Percentiles rank a stretch among this genome's conserved stretches.
Conservation (phyloP, 2,888 invertebrate genomes). For the Cryptus viduatorius region DNA sequence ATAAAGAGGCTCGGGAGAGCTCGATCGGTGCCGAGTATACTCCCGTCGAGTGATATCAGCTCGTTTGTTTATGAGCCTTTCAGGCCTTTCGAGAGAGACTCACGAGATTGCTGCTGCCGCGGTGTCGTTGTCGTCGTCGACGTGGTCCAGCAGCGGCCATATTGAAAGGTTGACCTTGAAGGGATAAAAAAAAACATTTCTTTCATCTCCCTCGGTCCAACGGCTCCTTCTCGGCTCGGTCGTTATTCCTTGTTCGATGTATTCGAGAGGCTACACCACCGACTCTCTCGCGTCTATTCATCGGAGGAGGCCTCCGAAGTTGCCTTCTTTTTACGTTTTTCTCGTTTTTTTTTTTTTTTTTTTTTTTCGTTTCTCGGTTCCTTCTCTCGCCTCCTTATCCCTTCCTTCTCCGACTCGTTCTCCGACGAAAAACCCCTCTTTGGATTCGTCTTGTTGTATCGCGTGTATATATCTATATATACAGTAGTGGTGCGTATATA, state of each 20-base stretch:
- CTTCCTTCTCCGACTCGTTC: constrained; percentile 53
- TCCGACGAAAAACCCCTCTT: background rate
- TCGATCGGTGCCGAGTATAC: constrained; percentile 8
- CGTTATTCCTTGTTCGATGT: constrained; percentile 15
- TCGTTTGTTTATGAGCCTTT: constrained; percentile 79
- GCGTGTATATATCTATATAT: background rate
- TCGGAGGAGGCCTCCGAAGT: constrained; percentile 12
- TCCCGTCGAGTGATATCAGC: constrained; percentile 7
- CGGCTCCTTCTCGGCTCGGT: constrained; percentile 67
- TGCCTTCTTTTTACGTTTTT: constrained; percentile 39
- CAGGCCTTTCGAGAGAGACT: constrained; percentile 69
- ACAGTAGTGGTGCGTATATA: no score
- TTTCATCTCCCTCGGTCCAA: constrained; percentile 60
- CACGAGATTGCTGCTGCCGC: constrained; percentile 61
- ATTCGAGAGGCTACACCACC: constrained; percentile 16
- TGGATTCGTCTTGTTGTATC: background rate
- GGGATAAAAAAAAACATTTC: constrained; percentile 79
- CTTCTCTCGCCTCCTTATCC: constrained; percentile 24
- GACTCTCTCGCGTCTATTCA: constrained; percentile 46
- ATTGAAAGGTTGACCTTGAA: constrained; percentile 81
- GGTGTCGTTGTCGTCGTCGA: constrained; percentile 50
- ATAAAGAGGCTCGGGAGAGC: background rate
- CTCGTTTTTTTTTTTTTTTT: constrained; percentile 9
- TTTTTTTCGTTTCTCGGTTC: constrained; percentile 20
- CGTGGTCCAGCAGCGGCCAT: constrained; percentile 82